Evolutionary conservation across 2,888 invertebrate species (phyloP), one percentile per base, ranked within the genome.

Genomic region (Metalampra italica): DNA sequence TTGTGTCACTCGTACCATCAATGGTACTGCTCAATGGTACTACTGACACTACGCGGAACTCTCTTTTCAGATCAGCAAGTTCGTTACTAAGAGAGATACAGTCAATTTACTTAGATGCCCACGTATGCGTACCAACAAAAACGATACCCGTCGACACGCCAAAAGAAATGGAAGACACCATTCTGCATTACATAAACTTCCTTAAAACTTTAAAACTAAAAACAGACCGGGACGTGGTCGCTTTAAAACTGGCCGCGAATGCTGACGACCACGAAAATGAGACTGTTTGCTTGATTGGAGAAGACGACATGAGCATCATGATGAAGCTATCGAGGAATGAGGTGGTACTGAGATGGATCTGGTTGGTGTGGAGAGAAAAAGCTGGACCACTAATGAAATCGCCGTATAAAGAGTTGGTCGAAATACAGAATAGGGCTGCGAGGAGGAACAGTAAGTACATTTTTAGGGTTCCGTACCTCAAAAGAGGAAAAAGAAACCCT

Each of bases 351-450:
- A 77, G 79, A 53, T 92, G 92, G 91, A 79, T 91, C 0, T 95
- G 95, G 95, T 68, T 84, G 12, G 79, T 82, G 5, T 95, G 95
- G 94, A 85, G 94, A 54, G 84, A 93, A 54, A 90, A 82, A 11
- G 91, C 93, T 7, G 93, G 93, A 0, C 83, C 83, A 0, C 71
- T 79, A 3, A 91, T 94, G 72, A 91, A 83, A 50, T 63, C 81
- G 12, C 74, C 91, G 1, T 95, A 91, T 69, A 72, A 73, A 3
- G 67, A 76, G 45, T 78, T 93, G 49, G 90, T 93, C 2, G 56
- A 71, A 15, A 66, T 93, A 13, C 91, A 93, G 70, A 95, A 95
- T 75, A 57, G 63, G 29, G 94, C 92, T 2, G 93, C 94, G 2
- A 75, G 68, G 56, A 87, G 90, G 55, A 93, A 92, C 68, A 80